Conservation (phyloP, 2,888 invertebrate species). For the Halictus ligatus region DNA sequence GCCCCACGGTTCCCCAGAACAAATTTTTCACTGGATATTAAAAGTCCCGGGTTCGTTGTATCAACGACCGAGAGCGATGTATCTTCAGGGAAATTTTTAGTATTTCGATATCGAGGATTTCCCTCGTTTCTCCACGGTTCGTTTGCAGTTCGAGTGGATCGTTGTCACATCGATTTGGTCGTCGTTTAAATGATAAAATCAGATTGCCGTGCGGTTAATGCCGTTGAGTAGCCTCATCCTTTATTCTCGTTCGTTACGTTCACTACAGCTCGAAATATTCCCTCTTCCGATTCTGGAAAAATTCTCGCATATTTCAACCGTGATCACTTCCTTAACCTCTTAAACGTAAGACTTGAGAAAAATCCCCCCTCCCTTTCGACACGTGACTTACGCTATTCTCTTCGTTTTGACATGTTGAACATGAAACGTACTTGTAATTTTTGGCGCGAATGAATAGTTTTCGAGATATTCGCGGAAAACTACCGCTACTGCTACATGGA, state of each 20-base stretch:
- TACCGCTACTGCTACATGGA: too few species aligned
- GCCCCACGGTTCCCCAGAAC: background rate
- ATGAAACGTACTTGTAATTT: too few species aligned
- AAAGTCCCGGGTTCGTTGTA: background rate
- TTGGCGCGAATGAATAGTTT: too few species aligned
- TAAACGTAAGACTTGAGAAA: too few species aligned
- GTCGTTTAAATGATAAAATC: background rate
- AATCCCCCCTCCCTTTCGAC: too few species aligned
- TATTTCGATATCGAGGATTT: slow-evolving; percentile 4
- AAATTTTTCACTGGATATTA: slow-evolving; percentile 6
- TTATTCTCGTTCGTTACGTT: background rate
- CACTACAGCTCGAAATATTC: background rate
- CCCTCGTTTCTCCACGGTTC: background rate
- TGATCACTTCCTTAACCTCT: too few species aligned
- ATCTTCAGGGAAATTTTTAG: background rate
- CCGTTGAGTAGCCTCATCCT: background rate
- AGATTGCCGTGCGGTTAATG: background rate
- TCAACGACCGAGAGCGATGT: background rate
- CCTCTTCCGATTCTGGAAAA: background rate
- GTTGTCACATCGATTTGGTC: background rate
- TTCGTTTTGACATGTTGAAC: too few species aligned
- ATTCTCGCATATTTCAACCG: too few species aligned
- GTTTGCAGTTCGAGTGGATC: background rate
- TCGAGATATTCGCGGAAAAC: too few species aligned
- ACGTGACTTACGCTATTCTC: too few species aligned